Evolutionary conservation across 2,797 vertebrate species (phyloP).

Genomic region (Thaleichthys pacificus): DNA sequence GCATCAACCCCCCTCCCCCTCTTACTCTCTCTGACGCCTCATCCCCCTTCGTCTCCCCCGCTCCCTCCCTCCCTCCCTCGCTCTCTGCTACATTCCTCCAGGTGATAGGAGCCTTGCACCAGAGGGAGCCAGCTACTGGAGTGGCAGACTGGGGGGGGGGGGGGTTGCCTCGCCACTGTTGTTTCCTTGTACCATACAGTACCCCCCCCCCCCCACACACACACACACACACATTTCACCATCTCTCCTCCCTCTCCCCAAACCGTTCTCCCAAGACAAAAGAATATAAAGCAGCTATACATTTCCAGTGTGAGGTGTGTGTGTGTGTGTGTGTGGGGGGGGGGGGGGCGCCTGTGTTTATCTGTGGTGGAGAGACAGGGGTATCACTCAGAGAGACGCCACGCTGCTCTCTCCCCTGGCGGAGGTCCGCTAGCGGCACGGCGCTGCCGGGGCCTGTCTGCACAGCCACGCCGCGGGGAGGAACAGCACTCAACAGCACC

Average conservation of each 20-base stretch:
- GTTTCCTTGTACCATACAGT: slow-evolving; percentile 50
- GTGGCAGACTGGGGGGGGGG: slow-evolving; percentile 53
- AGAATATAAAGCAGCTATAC: slow-evolving; percentile 79
- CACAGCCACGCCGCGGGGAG: slow-evolving; percentile 23
- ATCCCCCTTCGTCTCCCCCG: slow-evolving; percentile 18
- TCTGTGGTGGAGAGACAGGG: slow-evolving; percentile 78
- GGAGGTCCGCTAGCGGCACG: slow-evolving; percentile 66
- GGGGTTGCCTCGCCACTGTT: slow-evolving; percentile 43
- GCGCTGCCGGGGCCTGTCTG: slow-evolving; percentile 8
- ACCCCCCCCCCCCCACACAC: slow-evolving; percentile 10
- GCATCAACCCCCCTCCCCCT: slow-evolving; percentile 28
- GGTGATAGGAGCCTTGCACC: slow-evolving; percentile 42
- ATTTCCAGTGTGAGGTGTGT: slow-evolving; percentile 67
- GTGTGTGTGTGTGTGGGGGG: slow-evolving; percentile 37
- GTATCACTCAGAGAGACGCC: slow-evolving; percentile 83
- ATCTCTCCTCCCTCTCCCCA: neutral
- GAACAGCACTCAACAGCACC: slow-evolving; percentile 53
- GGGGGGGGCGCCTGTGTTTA: slow-evolving; percentile 69
- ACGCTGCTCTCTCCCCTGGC: slow-evolving; percentile 69
- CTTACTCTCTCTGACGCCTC: slow-evolving; percentile 11
- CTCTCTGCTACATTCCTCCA: neutral
- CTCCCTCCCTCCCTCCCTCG: slow-evolving; percentile 10
- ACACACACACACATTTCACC: slow-evolving; percentile 1
- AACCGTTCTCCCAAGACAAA: slow-evolving; percentile 79
- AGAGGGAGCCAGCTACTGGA: slow-evolving; percentile 57